Conservation (phyloP, 2,797 vertebrate species). For the Echeneis naucrates region DNA sequence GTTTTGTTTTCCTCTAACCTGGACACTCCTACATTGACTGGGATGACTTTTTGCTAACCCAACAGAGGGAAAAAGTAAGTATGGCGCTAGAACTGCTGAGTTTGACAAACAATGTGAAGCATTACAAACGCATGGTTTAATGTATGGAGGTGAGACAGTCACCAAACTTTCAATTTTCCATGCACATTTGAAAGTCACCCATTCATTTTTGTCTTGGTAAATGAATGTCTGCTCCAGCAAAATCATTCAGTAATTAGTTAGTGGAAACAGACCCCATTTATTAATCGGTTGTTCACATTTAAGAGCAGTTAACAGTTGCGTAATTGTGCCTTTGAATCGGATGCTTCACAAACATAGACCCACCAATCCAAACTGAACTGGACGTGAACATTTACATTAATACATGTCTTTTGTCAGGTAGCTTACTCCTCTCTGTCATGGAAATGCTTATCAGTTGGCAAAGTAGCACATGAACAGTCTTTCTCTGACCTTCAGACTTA, state of each 20-base stretch:
- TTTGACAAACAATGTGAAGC: conserved; percentile 20
- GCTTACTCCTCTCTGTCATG: neutral
- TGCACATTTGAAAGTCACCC: conserved; percentile 41
- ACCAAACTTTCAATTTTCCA: conserved; percentile 22
- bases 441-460: conserved; percentile 2
- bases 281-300: conserved; percentile 62
- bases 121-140: conserved; percentile 58
- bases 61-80: conserved; percentile 74
- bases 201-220: neutral
- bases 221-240: neutral
- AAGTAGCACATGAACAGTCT: conserved; percentile 16
- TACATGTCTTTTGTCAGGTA: conserved; percentile 36
- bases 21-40: conserved; percentile 51
- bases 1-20: conserved; percentile 66
- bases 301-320: neutral
- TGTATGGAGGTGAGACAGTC: conserved; percentile 32
- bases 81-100: conserved; percentile 15
- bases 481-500: neutral
- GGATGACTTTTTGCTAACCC: conserved; percentile 57
- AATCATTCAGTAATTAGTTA: conserved; percentile 4
- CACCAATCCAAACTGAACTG: conserved; percentile 21
- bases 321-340: neutral
- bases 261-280: conserved; percentile 38
- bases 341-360: conserved; percentile 8
- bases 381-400: conserved; percentile 59